Percentiles rank a stretch among this genome's conserved stretches.
Conservation (phyloP, 2,113 vertebrate genomes). For the Dipodomys stephensi region DNA sequence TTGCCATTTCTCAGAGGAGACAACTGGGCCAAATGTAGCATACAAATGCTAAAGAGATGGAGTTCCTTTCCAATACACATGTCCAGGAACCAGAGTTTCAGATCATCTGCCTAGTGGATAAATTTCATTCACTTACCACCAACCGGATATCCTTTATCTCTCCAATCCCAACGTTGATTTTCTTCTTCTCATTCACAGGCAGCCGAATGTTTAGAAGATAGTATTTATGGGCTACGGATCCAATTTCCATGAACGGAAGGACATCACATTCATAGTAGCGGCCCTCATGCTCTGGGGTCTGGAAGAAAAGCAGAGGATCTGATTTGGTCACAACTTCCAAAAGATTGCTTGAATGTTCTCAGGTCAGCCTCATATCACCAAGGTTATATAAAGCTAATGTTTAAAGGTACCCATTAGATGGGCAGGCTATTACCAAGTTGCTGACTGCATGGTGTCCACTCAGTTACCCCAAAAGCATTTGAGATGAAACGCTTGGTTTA, state of each 20-base stretch:
- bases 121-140: conserved; percentile 87
- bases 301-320: conserved; percentile 6
- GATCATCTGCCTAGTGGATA: background rate
- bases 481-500: background rate
- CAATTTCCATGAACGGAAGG: conserved; percentile 97
- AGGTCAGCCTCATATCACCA: background rate
- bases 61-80: background rate
- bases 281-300: conserved; percentile 94
- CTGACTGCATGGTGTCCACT: background rate
- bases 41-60: background rate
- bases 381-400: background rate
- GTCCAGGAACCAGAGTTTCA: background rate
- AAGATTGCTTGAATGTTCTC: background rate
- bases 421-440: background rate
- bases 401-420: background rate
- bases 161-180: conserved; percentile 95
- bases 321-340: background rate
- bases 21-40: background rate
- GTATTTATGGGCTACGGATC: conserved; percentile 96
- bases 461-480: background rate
- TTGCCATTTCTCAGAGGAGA: background rate
- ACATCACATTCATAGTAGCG: conserved; percentile 95
- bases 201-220: conserved; percentile 98
- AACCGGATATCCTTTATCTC: conserved; percentile 97
- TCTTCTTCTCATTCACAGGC: conserved; percentile 94